Base-by-base conservation (phyloP, 2,113 vertebrate genomes). In the Sorex fumeus region DNA sequence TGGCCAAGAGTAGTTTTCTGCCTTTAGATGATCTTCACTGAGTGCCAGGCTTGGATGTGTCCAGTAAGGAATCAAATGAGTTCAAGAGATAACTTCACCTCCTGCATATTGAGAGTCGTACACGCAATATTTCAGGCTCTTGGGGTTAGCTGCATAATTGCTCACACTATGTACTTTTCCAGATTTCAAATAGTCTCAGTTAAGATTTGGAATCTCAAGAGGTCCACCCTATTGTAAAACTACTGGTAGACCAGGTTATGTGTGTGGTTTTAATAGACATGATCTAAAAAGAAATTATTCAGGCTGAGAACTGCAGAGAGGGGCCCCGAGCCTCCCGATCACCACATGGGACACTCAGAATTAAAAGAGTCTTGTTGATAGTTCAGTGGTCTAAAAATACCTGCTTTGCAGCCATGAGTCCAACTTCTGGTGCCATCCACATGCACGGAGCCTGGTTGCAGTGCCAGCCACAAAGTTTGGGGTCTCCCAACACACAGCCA, bases 211-310 rank as follows among this genome's bases (percentile, higher is more conserved):
- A 60, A 60, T 60, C 57, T 88, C 2, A 53, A 62, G 57, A 25
- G 69, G 19, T 28, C 74, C 72, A 21, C 91, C 27, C 80, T 57
- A 6, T 10, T 70, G 47, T 86, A 66, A 83, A 93, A 83, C 71
- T 83, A 47, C 80, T 87, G 50, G 60, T 53, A 87, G 11, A 60
- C 32, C 88, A 3, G 12, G 8, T 67, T 69, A 1, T 80, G 6
- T 67, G 23, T 86, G 62, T 76, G 40, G 60, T 87, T 88, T 88
- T 89, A 94, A 71, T n/a, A 84, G 66, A 45, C 10, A 30, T 21
- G 13, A 53, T 87, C 34, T 82, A 84, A 2, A 95, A 95, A 94
- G n/a, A n/a, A 82, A 69, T 82, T 21, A 90, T 11, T 36, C 21
- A 30, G 15, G 57, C 19, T 50, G 47, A 50, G 13, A 50, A 50